Base-by-base conservation (phyloP, 2,888 invertebrate species). In the Drosophila ustulata region DNA sequence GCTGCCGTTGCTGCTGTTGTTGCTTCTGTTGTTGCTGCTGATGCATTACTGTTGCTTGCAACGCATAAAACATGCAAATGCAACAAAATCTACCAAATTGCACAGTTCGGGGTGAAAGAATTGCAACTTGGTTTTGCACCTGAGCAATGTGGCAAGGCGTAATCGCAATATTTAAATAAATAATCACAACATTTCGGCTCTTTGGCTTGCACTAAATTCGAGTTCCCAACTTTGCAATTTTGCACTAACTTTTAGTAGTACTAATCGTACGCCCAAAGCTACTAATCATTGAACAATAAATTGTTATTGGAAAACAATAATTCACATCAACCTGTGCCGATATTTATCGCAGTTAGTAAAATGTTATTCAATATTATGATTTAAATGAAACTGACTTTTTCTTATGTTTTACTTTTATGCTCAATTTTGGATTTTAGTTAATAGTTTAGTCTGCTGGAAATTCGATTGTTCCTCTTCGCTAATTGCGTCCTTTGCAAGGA, bases 11-110 rank as follows among this genome's bases (percentile, higher is more conserved):
- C 18, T 18, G 0, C 18, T 18, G 11, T 26, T 39, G 32, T 39
- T 50, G 18, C 18, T 18, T 18, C 18, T 18, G 11, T 26, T 39
- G 32, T 39, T 50, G 4, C 4, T 28, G 39, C 46, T 65, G 68
- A 67, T 67, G 73, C 73, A 73, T 73, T 63, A 37, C 43, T 41
- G 32, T 30, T 59, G 63, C 56, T 39, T 32, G 51, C 43, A 46
- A 26, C 41, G 43, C 56, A 68, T 68, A 39, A 68, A 68, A 73
- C 8, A 52, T 73, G 63, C 59, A 64, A 39, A 32, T 30, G 49
- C 66, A 28, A 6, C 37, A 61, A 49, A 52, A 61, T 66, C 58
- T 18, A 41, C 34, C 26, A 28, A 47, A 28, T 51, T 41, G 56
- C 50, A 68, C 53, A n/a, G 45, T 25, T n/a, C 18, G 34, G 13